phyloP scores from a whole-genome alignment of 2,888 invertebrate species.

The Melanargia galathea region DNA sequence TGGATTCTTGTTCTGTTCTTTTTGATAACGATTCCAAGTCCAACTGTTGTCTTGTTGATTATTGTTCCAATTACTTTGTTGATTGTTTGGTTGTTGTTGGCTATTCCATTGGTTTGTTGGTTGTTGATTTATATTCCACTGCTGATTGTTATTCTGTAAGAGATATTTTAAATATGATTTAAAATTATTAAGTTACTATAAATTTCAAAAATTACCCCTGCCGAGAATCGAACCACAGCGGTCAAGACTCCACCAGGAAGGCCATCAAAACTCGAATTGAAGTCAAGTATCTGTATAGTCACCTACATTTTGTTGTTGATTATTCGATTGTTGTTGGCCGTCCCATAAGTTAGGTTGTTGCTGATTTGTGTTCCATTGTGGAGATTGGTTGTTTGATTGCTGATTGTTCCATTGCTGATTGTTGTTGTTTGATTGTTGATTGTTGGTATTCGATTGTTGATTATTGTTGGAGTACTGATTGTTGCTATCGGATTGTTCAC shows the following conservation, averaged over 20 bases:
- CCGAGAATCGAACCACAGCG: too few relatives aligned
- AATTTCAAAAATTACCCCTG: too few relatives aligned
- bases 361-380: not conserved
- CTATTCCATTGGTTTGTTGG: slow-evolving; percentile 8
- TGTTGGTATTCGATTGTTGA: slow-evolving; percentile 21
- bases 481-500: slow-evolving; percentile 26
- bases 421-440: slow-evolving; percentile 22
- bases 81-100: slow-evolving; percentile 6
- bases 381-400: not conserved
- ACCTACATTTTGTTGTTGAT: slow-evolving; percentile 2
- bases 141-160: slow-evolving; percentile 11
- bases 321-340: not conserved
- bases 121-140: slow-evolving; percentile 20
- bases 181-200: too few relatives aligned
- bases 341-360: not conserved
- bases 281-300: not conserved
- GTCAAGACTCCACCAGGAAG: too few relatives aligned
- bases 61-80: slow-evolving; percentile 5
- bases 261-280: not conserved
- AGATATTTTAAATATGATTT: not conserved
- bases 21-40: slow-evolving; percentile 20
- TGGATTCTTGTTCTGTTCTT: not conserved
- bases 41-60: slow-evolving; percentile 3
- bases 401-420: slow-evolving; percentile 17
- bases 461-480: slow-evolving; percentile 12